A percentile compares a stretch with the other conserved stretches of the same genome.
phyloP scores from a whole-genome alignment of 2,888 invertebrate genomes.

The Parasteatoda lunata region DNA sequence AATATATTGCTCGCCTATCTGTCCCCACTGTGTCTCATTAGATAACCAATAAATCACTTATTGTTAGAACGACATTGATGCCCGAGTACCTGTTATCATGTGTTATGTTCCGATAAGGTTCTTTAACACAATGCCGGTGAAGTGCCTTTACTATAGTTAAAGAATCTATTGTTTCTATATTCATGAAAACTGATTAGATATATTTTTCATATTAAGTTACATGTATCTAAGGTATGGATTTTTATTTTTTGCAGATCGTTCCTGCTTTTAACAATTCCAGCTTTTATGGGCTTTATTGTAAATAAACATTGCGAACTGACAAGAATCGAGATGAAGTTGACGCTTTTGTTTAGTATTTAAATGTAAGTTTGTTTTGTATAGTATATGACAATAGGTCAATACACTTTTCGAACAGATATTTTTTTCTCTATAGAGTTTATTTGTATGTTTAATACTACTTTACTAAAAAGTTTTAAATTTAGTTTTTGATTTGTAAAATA shows the following conservation, averaged over 20 bases:
- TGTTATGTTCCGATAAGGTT: slow-evolving; percentile 21
- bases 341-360: background rate
- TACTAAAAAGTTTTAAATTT: no score
- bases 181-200: slow-evolving; percentile 54
- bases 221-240: slow-evolving; percentile 46
- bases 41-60: slow-evolving; percentile 48
- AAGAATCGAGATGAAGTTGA: slow-evolving; percentile 1
- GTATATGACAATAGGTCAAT: background rate
- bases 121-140: slow-evolving; percentile 32
- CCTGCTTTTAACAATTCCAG: slow-evolving; percentile 8
- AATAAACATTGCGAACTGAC: slow-evolving; percentile 2
- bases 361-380: slow-evolving; percentile 5
- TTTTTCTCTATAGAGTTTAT: no score
- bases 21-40: slow-evolving; percentile 28
- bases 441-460: no score
- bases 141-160: slow-evolving; percentile 19
- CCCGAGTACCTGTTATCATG: slow-evolving; percentile 35
- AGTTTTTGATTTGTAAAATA: no score
- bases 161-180: slow-evolving; percentile 40
- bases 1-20: slow-evolving; percentile 31
- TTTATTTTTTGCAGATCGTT: slow-evolving; percentile 49
- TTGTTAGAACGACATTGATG: slow-evolving; percentile 60
- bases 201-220: slow-evolving; percentile 37
- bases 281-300: slow-evolving; percentile 8
- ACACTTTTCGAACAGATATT: no score